Conservation (phyloP, 2,113 vertebrate genomes). For the Alexandromys fortis region DNA sequence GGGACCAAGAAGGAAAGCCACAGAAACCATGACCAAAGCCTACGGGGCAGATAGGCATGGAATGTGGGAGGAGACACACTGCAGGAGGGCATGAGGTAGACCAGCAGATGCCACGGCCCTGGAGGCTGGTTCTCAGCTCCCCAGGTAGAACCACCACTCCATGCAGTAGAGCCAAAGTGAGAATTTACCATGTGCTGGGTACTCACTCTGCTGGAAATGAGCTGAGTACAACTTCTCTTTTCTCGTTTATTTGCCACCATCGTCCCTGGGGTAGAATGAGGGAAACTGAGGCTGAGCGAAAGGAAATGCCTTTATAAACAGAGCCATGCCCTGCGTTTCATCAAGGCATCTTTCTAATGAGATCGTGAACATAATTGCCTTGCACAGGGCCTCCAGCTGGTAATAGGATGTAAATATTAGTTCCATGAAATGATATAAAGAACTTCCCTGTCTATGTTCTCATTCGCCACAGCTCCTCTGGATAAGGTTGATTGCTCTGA, state of each 20-base stretch:
- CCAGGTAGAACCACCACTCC: neutral
- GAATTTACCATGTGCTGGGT: fast-evolving
- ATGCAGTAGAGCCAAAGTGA: neutral
- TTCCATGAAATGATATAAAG: constrained; percentile 13
- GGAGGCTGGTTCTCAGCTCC: neutral
- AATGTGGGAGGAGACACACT: neutral
- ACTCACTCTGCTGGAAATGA: neutral
- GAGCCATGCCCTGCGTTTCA: neutral
- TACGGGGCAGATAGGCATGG: neutral
- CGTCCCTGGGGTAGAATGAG: neutral
- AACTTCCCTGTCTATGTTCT: neutral
- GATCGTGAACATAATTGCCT: neutral
- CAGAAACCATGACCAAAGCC: neutral
- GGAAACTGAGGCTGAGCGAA: neutral
- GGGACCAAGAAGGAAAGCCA: neutral
- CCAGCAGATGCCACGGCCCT: neutral
- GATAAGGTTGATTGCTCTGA: neutral
- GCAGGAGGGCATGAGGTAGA: neutral
- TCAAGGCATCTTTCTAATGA: constrained; percentile 27
- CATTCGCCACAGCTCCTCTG: neutral
- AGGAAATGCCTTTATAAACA: neutral
- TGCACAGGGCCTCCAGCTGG: neutral
- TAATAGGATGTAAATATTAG: constrained; percentile 20
- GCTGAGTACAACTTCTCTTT: neutral
- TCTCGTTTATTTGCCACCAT: neutral